These are phyloP conservation scores for Aurelia coerulea DNA, from an alignment of 30 jellyfish, hydroid and myxozoan genomes.

Conservation along the genomic window DNA sequence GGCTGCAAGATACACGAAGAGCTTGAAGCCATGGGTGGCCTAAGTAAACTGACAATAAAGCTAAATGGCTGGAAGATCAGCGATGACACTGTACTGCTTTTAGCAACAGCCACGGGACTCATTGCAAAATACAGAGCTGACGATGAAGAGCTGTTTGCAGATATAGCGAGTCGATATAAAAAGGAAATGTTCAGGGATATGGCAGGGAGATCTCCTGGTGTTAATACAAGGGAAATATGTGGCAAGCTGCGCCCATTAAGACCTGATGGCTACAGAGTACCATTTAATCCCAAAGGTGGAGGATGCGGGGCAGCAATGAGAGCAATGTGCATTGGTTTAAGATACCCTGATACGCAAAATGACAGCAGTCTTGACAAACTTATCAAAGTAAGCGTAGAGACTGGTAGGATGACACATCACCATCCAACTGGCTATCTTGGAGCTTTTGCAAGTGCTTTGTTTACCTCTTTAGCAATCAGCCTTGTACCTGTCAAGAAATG, in stretches of 20 bases:
- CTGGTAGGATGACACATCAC: conserved; percentile 97
- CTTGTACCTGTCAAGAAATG: conserved; percentile 66
- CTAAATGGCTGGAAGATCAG: conserved; percentile 80
- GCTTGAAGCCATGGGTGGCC: conserved; percentile 84
- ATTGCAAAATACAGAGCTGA: conserved; percentile 41
- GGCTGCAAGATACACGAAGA: conserved; percentile 84
- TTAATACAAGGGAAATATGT: conserved; percentile 70
- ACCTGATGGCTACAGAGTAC: conserved; percentile 88
- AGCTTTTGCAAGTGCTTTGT: conserved; percentile 87
- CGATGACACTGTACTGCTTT: conserved; percentile 91
- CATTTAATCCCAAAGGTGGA: conserved; percentile 89
- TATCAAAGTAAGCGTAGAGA: conserved; percentile 77
- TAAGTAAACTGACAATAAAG: conserved; percentile 38
- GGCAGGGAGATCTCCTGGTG: conserved; percentile 91
- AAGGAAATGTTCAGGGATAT: conserved; percentile 65
- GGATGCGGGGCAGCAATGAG: conserved; percentile 99
- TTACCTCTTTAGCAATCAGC: conserved; percentile 82
- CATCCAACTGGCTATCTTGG: conserved; percentile 97
- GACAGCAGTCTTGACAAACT: conserved; percentile 67
- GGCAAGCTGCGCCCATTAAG: conserved; percentile 60
- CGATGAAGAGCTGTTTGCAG: conserved; percentile 59
- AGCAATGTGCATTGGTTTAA: conserved; percentile 94
- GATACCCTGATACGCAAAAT: conserved; percentile 82
- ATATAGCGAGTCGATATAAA: conserved; percentile 76
- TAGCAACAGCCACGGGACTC: conserved; percentile 90